A percentile compares a stretch with the other conserved stretches of the same genome.
phyloP scores from a whole-genome alignment of 2,797 vertebrate species.

The Hydrophis major region DNA sequence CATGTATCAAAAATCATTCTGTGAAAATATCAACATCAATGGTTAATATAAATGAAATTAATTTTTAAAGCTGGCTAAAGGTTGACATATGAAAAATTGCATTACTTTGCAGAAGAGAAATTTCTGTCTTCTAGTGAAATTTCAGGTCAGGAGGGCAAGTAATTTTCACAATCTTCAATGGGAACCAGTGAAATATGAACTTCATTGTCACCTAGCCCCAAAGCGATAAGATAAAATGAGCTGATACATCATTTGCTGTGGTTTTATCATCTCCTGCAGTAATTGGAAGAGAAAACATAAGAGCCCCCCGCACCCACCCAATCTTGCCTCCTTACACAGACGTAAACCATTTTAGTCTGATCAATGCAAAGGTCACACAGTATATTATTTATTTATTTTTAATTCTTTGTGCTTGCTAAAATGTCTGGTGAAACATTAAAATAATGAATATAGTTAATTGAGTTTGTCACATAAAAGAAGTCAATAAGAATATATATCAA shows the following conservation, averaged over 20 bases:
- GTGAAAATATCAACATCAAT: slow-evolving; percentile 84
- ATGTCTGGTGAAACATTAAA: slow-evolving; percentile 73
- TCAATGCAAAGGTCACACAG: slow-evolving; percentile 75
- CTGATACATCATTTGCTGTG: slow-evolving; percentile 85
- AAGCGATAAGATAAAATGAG: slow-evolving; percentile 85
- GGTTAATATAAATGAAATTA: slow-evolving; percentile 88
- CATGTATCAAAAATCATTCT: slow-evolving; percentile 79
- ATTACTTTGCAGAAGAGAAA: slow-evolving; percentile 86
- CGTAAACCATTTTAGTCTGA: slow-evolving; percentile 71
- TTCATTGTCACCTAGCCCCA: slow-evolving; percentile 85
- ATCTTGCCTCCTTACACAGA: slow-evolving; percentile 66
- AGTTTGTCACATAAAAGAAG: slow-evolving; percentile 73
- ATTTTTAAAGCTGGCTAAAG: slow-evolving; percentile 84
- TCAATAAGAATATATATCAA: slow-evolving; percentile 26
- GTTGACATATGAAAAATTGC: slow-evolving; percentile 87
- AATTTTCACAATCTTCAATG: slow-evolving; percentile 85
- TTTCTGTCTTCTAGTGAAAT: slow-evolving; percentile 86
- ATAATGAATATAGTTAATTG: slow-evolving; percentile 80
- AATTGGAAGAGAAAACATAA: slow-evolving; percentile 83
- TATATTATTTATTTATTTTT: slow-evolving; percentile 76
- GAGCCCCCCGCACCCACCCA: slow-evolving; percentile 49
- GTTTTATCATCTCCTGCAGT: slow-evolving; percentile 81
- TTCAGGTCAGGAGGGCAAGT: slow-evolving; percentile 86
- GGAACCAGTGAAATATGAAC: slow-evolving; percentile 84
- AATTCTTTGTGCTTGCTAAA: slow-evolving; percentile 64